Percentiles rank a stretch among this genome's conserved stretches.
These are phyloP conservation scores for Ibidorhyncha struthersii DNA, from an alignment of 2,113 vertebrate species.

Conservation along the genomic window DNA sequence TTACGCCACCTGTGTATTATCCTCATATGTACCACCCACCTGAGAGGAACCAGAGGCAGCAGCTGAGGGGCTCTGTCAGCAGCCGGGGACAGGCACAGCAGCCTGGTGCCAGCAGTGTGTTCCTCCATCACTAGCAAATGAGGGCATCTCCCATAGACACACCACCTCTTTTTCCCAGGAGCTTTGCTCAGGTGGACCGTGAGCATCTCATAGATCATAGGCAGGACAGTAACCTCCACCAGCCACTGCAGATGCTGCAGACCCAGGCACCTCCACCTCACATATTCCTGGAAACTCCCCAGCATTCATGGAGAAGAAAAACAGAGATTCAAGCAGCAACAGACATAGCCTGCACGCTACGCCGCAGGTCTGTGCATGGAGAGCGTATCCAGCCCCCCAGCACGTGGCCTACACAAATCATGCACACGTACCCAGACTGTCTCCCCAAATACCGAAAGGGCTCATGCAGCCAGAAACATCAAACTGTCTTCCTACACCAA, in stretches of 20 bases:
- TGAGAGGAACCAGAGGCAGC: neutral
- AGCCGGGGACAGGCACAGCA: neutral
- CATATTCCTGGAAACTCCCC: neutral
- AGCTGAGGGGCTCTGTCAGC: neutral
- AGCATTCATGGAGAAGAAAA: neutral
- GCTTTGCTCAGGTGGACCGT: neutral
- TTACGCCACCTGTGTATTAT: neutral
- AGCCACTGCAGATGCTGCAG: neutral
- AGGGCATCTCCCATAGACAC: neutral
- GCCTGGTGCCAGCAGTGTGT: neutral
- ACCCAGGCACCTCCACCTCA: neutral
- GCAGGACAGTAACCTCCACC: neutral
- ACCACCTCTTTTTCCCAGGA: neutral
- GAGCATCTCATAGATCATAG: neutral
- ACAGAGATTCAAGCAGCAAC: neutral
- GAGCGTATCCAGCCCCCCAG: neutral
- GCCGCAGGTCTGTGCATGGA: neutral
- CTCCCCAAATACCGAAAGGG: neutral
- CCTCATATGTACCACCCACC: neutral
- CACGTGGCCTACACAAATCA: neutral
- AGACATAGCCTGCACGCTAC: neutral
- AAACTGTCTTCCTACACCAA: neutral
- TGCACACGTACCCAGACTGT: fast-evolving
- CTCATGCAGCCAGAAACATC: neutral
- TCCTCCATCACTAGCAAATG: neutral